These are phyloP conservation scores for Sarcophaga caerulescens DNA, from an alignment of 2,888 invertebrate genomes.

Conservation along the genomic window DNA sequence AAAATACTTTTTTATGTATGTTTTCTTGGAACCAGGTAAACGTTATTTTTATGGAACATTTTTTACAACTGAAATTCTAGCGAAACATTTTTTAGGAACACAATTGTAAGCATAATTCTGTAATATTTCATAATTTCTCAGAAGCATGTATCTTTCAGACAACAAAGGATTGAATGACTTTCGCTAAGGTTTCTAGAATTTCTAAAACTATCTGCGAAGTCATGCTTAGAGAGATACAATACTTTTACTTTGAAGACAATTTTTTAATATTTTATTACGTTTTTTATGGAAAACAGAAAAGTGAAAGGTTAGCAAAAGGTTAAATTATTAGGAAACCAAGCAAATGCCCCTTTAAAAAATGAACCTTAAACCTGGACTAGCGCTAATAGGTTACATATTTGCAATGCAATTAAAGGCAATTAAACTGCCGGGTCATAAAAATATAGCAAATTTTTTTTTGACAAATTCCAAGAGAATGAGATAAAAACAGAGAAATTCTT, in stretches of 20 bases:
- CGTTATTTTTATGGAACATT: background rate
- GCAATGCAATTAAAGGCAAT: background rate
- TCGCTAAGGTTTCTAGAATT: conserved; percentile 56
- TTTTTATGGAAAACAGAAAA: too few species aligned
- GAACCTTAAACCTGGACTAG: background rate
- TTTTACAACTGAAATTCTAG: background rate
- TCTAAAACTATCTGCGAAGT: background rate
- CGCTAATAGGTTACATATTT: background rate
- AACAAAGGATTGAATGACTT: conserved; percentile 67
- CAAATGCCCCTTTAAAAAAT: too few species aligned
- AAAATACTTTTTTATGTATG: too few species aligned
- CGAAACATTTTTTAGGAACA: background rate
- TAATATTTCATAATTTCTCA: conserved; percentile 51
- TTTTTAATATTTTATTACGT: too few species aligned
- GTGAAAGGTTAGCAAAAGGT: too few species aligned
- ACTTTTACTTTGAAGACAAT: too few species aligned
- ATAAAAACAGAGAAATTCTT: too few species aligned
- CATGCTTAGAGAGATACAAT: too few species aligned
- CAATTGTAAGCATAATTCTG: conserved; percentile 27
- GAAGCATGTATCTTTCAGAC: conserved; percentile 21
- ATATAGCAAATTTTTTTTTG: background rate
- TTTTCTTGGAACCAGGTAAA: too few species aligned
- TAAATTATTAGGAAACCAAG: too few species aligned
- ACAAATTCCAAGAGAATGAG: background rate
- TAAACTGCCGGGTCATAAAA: background rate